phyloP scores from a whole-genome alignment of 2,888 invertebrate species.

The Meteorus cinctellus region DNA sequence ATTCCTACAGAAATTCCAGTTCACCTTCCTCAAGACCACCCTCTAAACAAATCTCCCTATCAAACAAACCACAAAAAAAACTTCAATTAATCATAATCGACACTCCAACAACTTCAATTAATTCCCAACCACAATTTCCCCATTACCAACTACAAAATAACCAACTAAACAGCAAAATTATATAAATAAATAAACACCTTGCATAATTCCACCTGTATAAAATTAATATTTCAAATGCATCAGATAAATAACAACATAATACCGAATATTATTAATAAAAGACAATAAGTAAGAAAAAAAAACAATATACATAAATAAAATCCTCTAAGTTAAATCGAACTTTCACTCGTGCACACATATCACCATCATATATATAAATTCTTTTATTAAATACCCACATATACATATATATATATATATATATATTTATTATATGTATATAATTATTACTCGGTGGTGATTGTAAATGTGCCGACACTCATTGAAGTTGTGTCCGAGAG shows the following conservation, averaged over 20 bases:
- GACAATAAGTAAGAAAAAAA: slow-evolving; percentile 12
- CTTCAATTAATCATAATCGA: no score
- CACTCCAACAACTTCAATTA: no score
- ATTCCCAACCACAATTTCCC: no score
- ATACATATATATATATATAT: not conserved
- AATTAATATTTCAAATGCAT: not conserved
- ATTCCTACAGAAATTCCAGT: no score
- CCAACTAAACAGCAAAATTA: not conserved
- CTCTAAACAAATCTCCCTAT: no score
- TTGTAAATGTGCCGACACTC: slow-evolving; percentile 40
- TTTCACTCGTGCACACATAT: slow-evolving; percentile 34
- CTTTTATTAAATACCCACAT: not conserved
- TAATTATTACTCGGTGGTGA: slow-evolving; percentile 21
- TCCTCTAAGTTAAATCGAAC: slow-evolving; percentile 17
- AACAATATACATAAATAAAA: not conserved
- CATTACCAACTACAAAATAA: no score
- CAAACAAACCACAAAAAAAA: no score
- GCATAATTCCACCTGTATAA: not conserved
- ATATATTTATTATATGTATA: not conserved
- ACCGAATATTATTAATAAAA: not conserved
- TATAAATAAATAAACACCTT: not conserved
- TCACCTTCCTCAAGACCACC: no score
- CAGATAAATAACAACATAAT: not conserved
- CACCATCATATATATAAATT: not conserved
- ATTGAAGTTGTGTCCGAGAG: slow-evolving; percentile 40